Evolutionary conservation across 2,888 invertebrate species (phyloP).

Genomic region (Pediacus dermestoides): DNA sequence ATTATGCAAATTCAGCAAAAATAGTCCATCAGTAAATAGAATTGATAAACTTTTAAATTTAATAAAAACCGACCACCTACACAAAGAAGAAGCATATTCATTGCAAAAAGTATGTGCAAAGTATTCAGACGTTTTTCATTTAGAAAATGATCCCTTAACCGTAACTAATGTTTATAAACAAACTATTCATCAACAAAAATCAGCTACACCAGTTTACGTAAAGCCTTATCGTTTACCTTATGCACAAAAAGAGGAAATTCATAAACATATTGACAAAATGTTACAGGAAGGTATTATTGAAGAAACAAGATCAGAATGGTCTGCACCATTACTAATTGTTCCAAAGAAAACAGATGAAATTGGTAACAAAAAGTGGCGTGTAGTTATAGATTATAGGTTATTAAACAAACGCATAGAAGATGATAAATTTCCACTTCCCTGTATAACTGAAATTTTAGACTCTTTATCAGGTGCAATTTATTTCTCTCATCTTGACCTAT

Average conservation of each 20-base stretch:
- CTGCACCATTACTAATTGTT: constrained; percentile 23
- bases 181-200: constrained; percentile 21
- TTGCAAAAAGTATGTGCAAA: constrained; percentile 21
- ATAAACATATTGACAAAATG: constrained; percentile 26
- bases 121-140: constrained; percentile 22
- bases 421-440: constrained; percentile 17
- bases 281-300: constrained; percentile 26
- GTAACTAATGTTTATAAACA: constrained; percentile 28
- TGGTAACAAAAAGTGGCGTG: constrained; percentile 20
- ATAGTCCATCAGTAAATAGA: constrained; percentile 11
- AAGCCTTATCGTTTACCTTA: constrained; percentile 28
- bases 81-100: constrained; percentile 17
- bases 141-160: constrained; percentile 23
- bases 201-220: constrained; percentile 21
- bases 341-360: constrained; percentile 23
- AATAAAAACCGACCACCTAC: constrained; percentile 18
- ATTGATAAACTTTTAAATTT: constrained; percentile 18
- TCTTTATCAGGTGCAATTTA: constrained; percentile 29
- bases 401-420: constrained; percentile 15
- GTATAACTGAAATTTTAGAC: constrained; percentile 32
- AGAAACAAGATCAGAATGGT: constrained; percentile 23
- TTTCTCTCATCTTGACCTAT: constrained; percentile 24
- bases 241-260: constrained; percentile 26
- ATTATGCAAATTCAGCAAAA: constrained; percentile 4
- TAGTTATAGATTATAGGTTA: constrained; percentile 24